phyloP scores from a whole-genome alignment of 2,797 vertebrate genomes.

The Lagorchestes hirsutus region DNA sequence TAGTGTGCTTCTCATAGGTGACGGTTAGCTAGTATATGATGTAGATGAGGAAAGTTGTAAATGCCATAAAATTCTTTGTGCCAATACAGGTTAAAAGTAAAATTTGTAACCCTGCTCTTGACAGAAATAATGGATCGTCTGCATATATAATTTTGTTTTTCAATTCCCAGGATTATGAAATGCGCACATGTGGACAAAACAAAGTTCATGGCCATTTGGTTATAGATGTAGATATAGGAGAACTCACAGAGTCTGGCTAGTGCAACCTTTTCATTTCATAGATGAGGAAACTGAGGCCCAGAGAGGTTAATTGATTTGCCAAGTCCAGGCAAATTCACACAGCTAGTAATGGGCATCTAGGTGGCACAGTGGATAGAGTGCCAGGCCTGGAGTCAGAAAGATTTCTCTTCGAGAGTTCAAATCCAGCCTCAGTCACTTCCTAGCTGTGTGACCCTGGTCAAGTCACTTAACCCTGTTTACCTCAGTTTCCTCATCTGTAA shows the following conservation, averaged over 20 bases:
- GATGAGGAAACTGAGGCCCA: not conserved
- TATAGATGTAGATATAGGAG: not conserved
- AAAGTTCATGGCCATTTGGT: not conserved
- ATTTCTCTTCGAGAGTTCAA: not conserved
- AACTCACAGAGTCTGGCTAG: not conserved
- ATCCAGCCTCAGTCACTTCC: not conserved
- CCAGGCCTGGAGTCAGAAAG: not conserved
- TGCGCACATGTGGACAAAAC: not conserved
- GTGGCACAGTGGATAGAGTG: not conserved
- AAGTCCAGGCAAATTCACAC: not conserved
- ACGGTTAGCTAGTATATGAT: rapidly evolving
- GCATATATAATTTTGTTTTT: not conserved
- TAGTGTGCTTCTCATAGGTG: conserved; percentile 77
- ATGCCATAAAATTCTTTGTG: not conserved
- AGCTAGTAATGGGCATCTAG: not conserved
- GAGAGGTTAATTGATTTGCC: not conserved
- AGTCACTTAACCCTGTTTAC: not conserved
- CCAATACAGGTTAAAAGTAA: not conserved
- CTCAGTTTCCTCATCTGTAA: conserved; percentile 9
- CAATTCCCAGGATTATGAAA: not conserved
- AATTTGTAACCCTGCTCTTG: not conserved
- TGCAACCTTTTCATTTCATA: not conserved
- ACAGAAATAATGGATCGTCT: not conserved
- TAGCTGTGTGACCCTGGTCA: not conserved
- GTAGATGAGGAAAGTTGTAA: rapidly evolving